These are phyloP conservation scores for Grapholita molesta DNA, from an alignment of 1,140 invertebrate genomes.

Conservation along the genomic window DNA sequence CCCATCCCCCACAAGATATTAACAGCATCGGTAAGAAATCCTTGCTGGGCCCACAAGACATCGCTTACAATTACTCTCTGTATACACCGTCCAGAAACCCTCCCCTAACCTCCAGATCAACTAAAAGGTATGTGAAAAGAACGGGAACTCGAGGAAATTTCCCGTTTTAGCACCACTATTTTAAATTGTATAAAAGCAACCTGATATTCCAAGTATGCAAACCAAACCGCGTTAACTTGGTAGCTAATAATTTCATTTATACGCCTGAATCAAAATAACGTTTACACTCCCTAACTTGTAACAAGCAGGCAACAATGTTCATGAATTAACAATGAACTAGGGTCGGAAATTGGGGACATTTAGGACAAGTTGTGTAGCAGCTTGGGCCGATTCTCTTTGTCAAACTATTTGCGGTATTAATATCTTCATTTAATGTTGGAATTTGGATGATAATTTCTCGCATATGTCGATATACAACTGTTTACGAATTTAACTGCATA, in stretches of 20 bases:
- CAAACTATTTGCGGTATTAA: conserved; percentile 31
- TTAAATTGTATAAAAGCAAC: neutral
- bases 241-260: conserved; percentile 36
- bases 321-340: conserved; percentile 52
- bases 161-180: neutral
- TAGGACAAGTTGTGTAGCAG: conserved; percentile 37
- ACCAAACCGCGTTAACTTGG: neutral
- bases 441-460: neutral
- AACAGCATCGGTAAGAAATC: too few species aligned
- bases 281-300: conserved; percentile 36
- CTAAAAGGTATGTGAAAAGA: too few species aligned
- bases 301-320: conserved; percentile 40
- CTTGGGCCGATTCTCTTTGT: conserved; percentile 24
- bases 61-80: too few species aligned
- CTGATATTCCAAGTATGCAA: neutral
- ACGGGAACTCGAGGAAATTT: too few species aligned
- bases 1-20: too few species aligned
- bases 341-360: conserved; percentile 35
- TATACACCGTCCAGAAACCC: too few species aligned
- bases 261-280: conserved; percentile 26
- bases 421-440: neutral
- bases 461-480: neutral
- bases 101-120: too few species aligned
- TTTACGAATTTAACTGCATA: neutral
- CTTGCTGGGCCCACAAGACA: too few species aligned